phyloP scores from a whole-genome alignment of 2,113 vertebrate genomes.

The Neofelis nebulosa region DNA sequence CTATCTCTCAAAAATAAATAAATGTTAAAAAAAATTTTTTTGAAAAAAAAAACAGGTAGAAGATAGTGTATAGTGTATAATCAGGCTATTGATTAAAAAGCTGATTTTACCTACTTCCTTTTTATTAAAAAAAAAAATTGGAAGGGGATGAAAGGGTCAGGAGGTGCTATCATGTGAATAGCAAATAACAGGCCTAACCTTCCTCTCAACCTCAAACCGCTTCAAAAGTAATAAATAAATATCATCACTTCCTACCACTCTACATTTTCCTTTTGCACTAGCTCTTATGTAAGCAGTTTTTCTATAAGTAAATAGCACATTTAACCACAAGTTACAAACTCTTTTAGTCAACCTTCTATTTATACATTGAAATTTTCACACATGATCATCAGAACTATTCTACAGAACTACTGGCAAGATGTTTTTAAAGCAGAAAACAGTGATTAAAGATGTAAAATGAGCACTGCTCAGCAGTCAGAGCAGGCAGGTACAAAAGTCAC shows the following conservation, averaged over 20 bases:
- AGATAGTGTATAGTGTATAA: no score
- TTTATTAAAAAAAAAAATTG: not conserved
- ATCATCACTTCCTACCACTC: not conserved
- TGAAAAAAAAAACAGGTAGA: not conserved
- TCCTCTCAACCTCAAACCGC: not conserved
- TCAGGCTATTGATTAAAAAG: not conserved
- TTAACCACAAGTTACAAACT: not conserved
- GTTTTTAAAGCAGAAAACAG: not conserved
- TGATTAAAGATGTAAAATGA: not conserved
- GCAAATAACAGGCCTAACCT: not conserved
- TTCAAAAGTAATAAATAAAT: not conserved
- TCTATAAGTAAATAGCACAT: not conserved
- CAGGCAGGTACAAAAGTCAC: not conserved
- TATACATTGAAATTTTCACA: conserved; percentile 12
- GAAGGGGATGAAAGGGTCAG: not conserved
- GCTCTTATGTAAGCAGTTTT: not conserved
- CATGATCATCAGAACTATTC: not conserved
- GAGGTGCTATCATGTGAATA: not conserved
- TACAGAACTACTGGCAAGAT: not conserved
- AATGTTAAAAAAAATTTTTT: not conserved
- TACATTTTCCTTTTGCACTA: not conserved
- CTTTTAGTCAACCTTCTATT: not conserved
- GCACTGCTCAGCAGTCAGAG: not conserved
- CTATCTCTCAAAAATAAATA: no score
- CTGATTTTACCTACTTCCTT: not conserved